Base-by-base conservation (phyloP, 64 coral and sea anemone genomes). In the Montipora foliosa region DNA sequence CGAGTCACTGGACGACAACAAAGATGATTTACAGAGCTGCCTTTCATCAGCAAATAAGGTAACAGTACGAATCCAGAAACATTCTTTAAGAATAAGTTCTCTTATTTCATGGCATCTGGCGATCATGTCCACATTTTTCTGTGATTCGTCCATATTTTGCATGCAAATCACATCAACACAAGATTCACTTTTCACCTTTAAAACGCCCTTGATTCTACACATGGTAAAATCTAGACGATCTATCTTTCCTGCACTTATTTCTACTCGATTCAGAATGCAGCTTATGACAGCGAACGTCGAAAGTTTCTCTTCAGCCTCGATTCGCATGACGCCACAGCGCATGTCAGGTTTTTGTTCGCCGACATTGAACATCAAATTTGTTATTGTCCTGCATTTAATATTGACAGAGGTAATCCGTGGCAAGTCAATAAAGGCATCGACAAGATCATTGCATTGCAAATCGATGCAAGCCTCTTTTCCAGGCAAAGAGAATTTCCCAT, bases 151-250 rank as follows among this genome's bases (percentile, higher is more conserved):
- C 20, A 69, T 9, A 19, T 84, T 68, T 68, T 55, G 25, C 29
- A 84, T 67, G 14, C 60, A 68, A 6, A 84, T 68, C 22, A 68
- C 61, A 15, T 84, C 81, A 22, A 84, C 37, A n/a, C 5, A 11
- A 11, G 61, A 21, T 37, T 44, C 61, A 68, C 60, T 44, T n/a
- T 67, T 60, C 25, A 84, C 14, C 19, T 84, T 69, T 61, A 84
- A 11, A 46, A 46, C 81, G 3, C 79, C 79, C 15, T 68, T 84
- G 61, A 84, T 84, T 20, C 81, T 29, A 84, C 81, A 84, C 46
- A 19, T 17, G 37, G 17, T 37, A 47, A 84, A 84, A 84, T 84
- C 15, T 24, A 84, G 60, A 15, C 67, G 64, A 68, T 47, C 59
- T 47, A 67, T 67, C 68, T 84, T 45, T 1, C 47, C 81, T 21